Percentiles rank a stretch among this genome's conserved stretches.
phyloP scores from a whole-genome alignment of 92 coral and sea anemone genomes.

The Parazoanthus darwini region DNA sequence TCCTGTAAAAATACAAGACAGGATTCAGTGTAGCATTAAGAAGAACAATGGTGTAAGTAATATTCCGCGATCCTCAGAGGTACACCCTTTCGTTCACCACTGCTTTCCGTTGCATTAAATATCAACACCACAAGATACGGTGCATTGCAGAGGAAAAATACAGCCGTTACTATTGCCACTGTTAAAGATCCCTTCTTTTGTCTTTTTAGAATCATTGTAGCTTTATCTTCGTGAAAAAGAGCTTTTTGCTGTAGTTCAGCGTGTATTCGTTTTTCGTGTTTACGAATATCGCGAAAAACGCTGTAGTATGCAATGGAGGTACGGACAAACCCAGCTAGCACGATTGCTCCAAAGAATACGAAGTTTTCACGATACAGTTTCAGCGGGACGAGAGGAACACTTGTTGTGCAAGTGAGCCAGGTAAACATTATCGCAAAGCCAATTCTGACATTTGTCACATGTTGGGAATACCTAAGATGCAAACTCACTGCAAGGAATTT shows the following conservation, averaged over 20 bases:
- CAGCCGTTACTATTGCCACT: neutral
- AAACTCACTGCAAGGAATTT: neutral
- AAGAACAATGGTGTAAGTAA: neutral
- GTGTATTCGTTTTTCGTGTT: neutral
- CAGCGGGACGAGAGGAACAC: neutral
- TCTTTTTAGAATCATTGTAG: neutral
- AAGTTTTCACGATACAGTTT: constrained; percentile 1
- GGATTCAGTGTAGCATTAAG: neutral
- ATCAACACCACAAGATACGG: neutral
- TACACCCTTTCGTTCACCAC: neutral
- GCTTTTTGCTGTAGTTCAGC: neutral
- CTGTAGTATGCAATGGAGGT: neutral
- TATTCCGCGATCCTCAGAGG: neutral
- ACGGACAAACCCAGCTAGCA: neutral
- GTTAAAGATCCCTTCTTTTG: constrained; percentile 2
- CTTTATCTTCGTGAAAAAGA: neutral
- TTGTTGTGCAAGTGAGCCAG: neutral
- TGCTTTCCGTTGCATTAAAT: neutral
- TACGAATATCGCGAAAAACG: constrained; percentile 2
- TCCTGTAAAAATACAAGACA: neutral
- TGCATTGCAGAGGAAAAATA: neutral
- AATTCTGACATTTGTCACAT: neutral
- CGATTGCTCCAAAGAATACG: constrained; percentile 20
- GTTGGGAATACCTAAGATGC: neutral
- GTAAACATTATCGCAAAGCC: neutral